A percentile compares a stretch with the other conserved stretches of the same genome.
phyloP scores from a whole-genome alignment of 2,797 vertebrate species.

The Tapera naevia region DNA sequence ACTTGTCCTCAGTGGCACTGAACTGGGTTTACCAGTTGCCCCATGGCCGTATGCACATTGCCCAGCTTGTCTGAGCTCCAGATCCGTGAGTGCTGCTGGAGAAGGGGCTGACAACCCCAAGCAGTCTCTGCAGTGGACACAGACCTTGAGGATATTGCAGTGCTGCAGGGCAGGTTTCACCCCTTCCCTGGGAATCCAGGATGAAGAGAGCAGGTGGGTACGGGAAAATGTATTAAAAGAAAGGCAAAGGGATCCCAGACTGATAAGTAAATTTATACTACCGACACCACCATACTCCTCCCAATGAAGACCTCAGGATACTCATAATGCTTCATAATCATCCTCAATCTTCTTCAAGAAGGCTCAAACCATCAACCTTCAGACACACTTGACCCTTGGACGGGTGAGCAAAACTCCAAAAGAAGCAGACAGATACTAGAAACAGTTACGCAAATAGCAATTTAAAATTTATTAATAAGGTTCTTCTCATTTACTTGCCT shows the following conservation, averaged over 20 bases:
- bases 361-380: background rate
- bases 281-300: background rate
- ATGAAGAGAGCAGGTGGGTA: background rate
- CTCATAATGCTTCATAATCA: background rate
- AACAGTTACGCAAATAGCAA: background rate
- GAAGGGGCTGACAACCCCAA: background rate
- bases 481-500: background rate
- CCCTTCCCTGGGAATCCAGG: background rate
- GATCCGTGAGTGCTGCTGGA: fast-evolving
- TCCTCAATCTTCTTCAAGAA: background rate
- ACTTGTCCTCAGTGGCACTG: fast-evolving
- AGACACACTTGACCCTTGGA: background rate
- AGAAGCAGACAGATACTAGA: background rate
- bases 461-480: background rate
- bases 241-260: background rate
- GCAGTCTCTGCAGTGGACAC: fast-evolving
- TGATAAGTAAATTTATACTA: background rate
- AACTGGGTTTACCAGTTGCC: background rate
- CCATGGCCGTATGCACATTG: background rate
- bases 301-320: background rate
- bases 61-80: background rate
- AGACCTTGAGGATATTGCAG: fast-evolving
- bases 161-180: fast-evolving
- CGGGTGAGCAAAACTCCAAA: background rate
- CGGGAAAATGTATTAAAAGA: background rate